These are phyloP conservation scores for Fistularia tabacaria DNA, from an alignment of 2,797 vertebrate species.

Conservation along the genomic window DNA sequence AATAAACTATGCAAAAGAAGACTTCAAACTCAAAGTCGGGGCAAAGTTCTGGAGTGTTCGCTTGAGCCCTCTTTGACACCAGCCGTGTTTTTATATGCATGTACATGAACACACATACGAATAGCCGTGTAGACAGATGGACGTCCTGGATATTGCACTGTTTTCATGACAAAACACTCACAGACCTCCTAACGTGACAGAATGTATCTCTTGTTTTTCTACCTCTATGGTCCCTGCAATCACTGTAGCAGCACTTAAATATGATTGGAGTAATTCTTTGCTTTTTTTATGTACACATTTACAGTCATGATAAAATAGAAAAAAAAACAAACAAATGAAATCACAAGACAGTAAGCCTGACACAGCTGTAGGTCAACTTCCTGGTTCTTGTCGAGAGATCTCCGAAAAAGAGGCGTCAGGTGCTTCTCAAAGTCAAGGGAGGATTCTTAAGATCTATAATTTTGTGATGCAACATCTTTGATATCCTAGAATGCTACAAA, in stretches of 20 bases:
- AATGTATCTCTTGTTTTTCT: slow-evolving; percentile 1
- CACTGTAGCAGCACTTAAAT: slow-evolving; percentile 52
- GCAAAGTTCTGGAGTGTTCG: slow-evolving; percentile 17
- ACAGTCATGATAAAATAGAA: slow-evolving; percentile 31
- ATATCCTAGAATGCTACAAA: too few species aligned
- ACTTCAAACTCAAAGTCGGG: slow-evolving; percentile 14
- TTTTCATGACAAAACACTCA: slow-evolving; percentile 25
- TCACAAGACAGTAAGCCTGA: slow-evolving; percentile 20
- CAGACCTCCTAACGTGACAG: slow-evolving; percentile 1
- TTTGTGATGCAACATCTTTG: too few species aligned
- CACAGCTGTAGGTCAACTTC: slow-evolving; percentile 29
- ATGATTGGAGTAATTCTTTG: slow-evolving; percentile 13
- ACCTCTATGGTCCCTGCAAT: slow-evolving; percentile 17
- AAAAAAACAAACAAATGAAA: slow-evolving; percentile 1
- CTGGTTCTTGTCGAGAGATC: slow-evolving; percentile 26
- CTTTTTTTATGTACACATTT: slow-evolving; percentile 19
- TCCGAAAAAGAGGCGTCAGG: slow-evolving; percentile 28
- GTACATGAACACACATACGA: slow-evolving; percentile 12
- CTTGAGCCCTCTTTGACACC: slow-evolving; percentile 13
- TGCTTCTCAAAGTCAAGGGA: background rate
- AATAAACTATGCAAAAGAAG: slow-evolving; percentile 31
- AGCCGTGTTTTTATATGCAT: slow-evolving; percentile 9
- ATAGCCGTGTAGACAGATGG: slow-evolving; percentile 17
- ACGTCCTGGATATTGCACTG: slow-evolving; percentile 55
- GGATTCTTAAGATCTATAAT: background rate